Evolutionary conservation across 2,113 vertebrate species (phyloP).

Genomic region (Neodontobutis hainanensis): DNA sequence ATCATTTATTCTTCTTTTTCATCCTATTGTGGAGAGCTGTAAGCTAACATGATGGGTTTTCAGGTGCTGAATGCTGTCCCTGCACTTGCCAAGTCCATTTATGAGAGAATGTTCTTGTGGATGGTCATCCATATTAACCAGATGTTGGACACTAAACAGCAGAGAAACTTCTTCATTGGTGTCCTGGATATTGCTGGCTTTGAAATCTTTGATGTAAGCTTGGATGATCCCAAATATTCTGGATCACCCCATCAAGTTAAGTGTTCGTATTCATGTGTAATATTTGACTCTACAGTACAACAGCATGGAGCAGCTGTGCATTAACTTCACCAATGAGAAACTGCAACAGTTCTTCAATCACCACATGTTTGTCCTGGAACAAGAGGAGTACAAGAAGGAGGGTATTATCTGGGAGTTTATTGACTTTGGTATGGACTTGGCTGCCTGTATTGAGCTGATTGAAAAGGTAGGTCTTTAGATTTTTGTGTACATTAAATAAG

Average conservation of each 20-base stretch:
- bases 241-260: background rate
- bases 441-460: constrained; percentile 90
- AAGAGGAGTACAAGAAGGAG: constrained; percentile 89
- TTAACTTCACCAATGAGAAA: constrained; percentile 91
- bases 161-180: constrained; percentile 87
- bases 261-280: background rate
- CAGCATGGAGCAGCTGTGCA: constrained; percentile 88
- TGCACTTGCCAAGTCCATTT: constrained; percentile 73
- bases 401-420: constrained; percentile 90
- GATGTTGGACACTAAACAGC: constrained; percentile 77
- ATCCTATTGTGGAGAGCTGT: background rate
- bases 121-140: constrained; percentile 78
- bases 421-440: constrained; percentile 90
- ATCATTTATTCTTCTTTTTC: background rate
- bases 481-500: background rate
- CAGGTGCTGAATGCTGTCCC: constrained; percentile 67
- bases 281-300: constrained; percentile 76
- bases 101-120: constrained; percentile 80
- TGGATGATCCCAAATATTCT: background rate
- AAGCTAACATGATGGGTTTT: background rate
- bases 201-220: constrained; percentile 83
- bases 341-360: constrained; percentile 92
- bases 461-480: constrained; percentile 81
- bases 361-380: constrained; percentile 85
- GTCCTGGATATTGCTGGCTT: constrained; percentile 88